Percentiles rank a stretch among this genome's conserved stretches.
Conservation (phyloP, 1,140 invertebrate genomes). For the Probaryconus sp. region DNA sequence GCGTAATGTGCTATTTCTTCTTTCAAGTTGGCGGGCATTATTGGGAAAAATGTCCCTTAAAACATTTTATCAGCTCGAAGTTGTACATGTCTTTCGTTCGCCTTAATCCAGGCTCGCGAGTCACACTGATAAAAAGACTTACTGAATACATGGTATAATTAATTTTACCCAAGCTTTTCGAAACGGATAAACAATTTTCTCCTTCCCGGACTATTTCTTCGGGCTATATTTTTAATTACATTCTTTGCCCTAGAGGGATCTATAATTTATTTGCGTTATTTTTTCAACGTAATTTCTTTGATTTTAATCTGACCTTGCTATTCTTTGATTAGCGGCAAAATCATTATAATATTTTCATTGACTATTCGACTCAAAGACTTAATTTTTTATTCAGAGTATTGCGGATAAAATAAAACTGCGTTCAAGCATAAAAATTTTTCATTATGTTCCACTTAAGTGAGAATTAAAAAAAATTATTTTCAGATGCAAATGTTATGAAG, state of each 20-base stretch:
- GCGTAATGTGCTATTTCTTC: neutral
- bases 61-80: neutral
- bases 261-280: slow-evolving; percentile 29
- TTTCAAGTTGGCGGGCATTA: neutral
- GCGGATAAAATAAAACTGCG: too few relatives aligned
- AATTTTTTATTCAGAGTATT: too few relatives aligned
- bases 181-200: slow-evolving; percentile 36
- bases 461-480: too few relatives aligned
- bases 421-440: too few relatives aligned
- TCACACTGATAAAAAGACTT: too few relatives aligned
- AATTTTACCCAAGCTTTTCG: slow-evolving; percentile 23
- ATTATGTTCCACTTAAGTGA: too few relatives aligned
- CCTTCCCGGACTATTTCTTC: slow-evolving; percentile 4
- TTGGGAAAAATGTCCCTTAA: neutral
- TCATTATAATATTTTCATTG: too few relatives aligned
- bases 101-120: neutral
- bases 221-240: slow-evolving; percentile 39
- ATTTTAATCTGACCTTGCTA: too few relatives aligned
- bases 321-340: too few relatives aligned
- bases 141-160: slow-evolving; percentile 11
- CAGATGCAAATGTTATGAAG: too few relatives aligned
- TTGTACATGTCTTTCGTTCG: neutral
- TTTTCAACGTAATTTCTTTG: slow-evolving; percentile 19
- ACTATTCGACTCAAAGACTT: too few relatives aligned
- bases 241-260: slow-evolving; percentile 9